Percentiles rank a stretch among this genome's conserved stretches.
Evolutionary conservation across 2,113 vertebrate species (phyloP).

Genomic region (Oreochromis aureus): DNA sequence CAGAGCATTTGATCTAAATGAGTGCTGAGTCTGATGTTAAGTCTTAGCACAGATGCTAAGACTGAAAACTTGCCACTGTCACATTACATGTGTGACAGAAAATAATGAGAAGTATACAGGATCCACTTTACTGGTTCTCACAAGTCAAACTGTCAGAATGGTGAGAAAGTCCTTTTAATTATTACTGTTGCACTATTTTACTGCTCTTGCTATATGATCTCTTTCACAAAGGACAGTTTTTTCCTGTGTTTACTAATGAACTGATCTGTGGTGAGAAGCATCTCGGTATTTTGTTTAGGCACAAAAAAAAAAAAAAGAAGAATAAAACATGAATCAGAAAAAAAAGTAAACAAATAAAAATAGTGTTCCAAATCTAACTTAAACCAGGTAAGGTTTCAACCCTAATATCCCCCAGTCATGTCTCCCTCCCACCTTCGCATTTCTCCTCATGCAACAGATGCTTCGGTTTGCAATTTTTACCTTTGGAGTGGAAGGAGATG

Average conservation of each 20-base stretch:
- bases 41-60: neutral
- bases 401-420: neutral
- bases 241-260: neutral
- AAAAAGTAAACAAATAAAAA: neutral
- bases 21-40: neutral
- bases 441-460: neutral
- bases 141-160: neutral
- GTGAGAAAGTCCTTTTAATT: neutral
- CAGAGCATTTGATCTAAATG: neutral
- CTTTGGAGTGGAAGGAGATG: slow-evolving; percentile 98
- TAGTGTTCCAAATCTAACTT: neutral
- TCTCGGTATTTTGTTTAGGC: neutral
- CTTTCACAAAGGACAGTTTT: neutral
- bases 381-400: neutral
- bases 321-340: neutral
- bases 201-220: neutral
- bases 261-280: neutral
- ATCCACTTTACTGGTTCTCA: neutral
- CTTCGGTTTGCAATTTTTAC: slow-evolving; percentile 50
- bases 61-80: neutral
- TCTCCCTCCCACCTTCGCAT: neutral
- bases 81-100: neutral
- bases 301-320: neutral
- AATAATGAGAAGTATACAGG: neutral
- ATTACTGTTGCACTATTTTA: neutral